Conservation (phyloP, 2,888 invertebrate species). For the Cosmia pyralina region DNA sequence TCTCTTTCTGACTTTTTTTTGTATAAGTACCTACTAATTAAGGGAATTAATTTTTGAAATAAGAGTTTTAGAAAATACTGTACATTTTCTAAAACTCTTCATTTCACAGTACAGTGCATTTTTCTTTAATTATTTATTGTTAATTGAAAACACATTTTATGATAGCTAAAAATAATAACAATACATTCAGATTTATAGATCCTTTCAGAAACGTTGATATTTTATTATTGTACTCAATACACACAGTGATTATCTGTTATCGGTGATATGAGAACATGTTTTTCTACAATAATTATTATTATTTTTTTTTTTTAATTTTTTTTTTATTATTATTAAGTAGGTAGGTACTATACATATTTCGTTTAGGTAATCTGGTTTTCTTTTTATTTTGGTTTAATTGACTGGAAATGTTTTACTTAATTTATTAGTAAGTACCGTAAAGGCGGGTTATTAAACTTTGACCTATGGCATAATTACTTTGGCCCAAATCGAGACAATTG, state of each 20-base stretch:
- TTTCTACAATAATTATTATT: slow-evolving; percentile 11
- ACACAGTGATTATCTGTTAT: slow-evolving; percentile 7
- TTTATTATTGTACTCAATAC: slow-evolving; percentile 15
- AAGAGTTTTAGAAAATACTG: too few relatives aligned
- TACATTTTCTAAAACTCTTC: too few relatives aligned
- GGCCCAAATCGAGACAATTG: too few relatives aligned
- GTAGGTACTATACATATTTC: not conserved
- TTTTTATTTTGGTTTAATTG: slow-evolving; percentile 11
- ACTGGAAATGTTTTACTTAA: slow-evolving; percentile 8
- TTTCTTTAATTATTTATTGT: not conserved
- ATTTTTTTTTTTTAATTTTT: too few relatives aligned
- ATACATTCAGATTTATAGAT: not conserved
- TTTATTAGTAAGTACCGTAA: not conserved
- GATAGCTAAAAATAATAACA: not conserved
- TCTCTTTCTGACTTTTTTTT: too few relatives aligned
- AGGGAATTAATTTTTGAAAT: too few relatives aligned
- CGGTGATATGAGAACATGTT: slow-evolving; percentile 7
- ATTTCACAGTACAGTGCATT: too few relatives aligned
- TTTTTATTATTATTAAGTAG: too few relatives aligned
- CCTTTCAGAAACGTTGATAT: not conserved
- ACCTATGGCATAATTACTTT: too few relatives aligned
- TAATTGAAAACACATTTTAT: slow-evolving; percentile 1
- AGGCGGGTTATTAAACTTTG: too few relatives aligned
- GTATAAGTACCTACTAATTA: too few relatives aligned
- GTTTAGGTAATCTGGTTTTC: slow-evolving; percentile 6